Base-by-base conservation (phyloP, 2,888 invertebrate species). In the Stenodema calcarata region DNA sequence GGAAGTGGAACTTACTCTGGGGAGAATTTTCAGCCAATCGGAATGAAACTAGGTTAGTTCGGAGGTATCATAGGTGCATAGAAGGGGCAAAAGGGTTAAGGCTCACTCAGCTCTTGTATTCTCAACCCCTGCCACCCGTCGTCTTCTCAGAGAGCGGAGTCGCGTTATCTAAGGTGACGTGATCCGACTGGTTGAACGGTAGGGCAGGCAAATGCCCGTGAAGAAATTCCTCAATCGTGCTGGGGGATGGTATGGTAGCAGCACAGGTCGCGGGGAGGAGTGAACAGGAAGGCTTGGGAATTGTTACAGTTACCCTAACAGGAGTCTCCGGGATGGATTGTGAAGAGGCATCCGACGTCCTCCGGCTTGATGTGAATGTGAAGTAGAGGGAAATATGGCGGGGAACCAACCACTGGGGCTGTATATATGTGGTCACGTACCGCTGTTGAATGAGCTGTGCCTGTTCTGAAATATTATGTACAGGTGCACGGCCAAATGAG, bases 401-500 rank as follows among this genome's bases (percentile, higher is more conserved):
- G 54, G 18, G 54, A 73, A 35, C 28, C 73, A 30, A 28, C 28
- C 28, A 16, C 30, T n/a, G 54, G 54, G 2, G 54, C n/a, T 35
- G 35, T 28, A 73, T 73, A 73, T 73, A 30, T n/a, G n/a, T 30
- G 30, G 73, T 80, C 80, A 80, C 80, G 80, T 80, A 50, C 23
- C 80, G 16, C 50, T 14, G 28, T 50, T n/a, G 44, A 80, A 80
- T 80, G 80, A 80, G 80, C 80, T 28, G 80, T 80, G 47, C 50
- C 80, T 80, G 80, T 28, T 47, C 50, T 47, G 80, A 47, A 80
- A 80, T 80, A 80, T 80, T 47, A 80, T 80, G 80, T 80, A 47
- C 50, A 80, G 80, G 80, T 80, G 80, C 50, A 23, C 50, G 50
- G 50, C 50, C 80, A 80, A 80, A 80, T 80, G 80, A 80, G 80